Evolutionary conservation across 2,797 vertebrate species (phyloP).

Genomic region (Betta splendens): DNA sequence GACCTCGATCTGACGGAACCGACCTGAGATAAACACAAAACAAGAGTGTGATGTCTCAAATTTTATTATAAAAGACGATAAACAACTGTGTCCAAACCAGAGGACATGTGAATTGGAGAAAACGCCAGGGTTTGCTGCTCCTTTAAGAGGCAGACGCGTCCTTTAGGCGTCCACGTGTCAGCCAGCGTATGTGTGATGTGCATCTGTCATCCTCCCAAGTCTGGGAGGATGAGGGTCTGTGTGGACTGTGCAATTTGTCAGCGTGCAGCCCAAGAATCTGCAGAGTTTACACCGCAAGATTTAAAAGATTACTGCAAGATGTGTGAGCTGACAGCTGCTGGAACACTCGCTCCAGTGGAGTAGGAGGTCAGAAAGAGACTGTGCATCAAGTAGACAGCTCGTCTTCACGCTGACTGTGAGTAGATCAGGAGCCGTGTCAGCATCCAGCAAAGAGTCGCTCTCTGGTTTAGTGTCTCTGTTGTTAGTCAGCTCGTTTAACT

Average conservation of each 20-base stretch:
- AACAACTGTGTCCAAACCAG: too few species aligned
- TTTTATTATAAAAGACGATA: too few species aligned
- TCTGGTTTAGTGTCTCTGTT: slow-evolving; percentile 10
- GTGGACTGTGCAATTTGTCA: background rate
- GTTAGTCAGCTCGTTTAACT: background rate
- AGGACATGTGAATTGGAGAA: too few species aligned
- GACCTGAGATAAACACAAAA: slow-evolving; percentile 79
- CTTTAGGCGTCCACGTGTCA: too few species aligned
- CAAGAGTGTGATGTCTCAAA: too few species aligned
- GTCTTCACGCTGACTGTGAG: too few species aligned
- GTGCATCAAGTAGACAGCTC: too few species aligned
- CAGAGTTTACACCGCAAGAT: background rate
- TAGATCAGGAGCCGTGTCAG: slow-evolving; percentile 7
- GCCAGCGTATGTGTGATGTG: too few species aligned
- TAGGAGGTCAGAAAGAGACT: background rate
- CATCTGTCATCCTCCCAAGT: background rate
- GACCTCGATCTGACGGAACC: slow-evolving; percentile 98
- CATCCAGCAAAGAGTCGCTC: slow-evolving; percentile 9
- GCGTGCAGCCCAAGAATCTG: background rate
- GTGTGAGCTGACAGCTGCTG: background rate
- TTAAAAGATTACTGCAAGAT: background rate
- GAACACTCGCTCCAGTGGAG: too few species aligned
- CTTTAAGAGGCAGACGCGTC: too few species aligned
- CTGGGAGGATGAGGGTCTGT: too few species aligned
- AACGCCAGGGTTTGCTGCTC: too few species aligned